A percentile compares a stretch with the other conserved stretches of the same genome.
Conservation (phyloP, 2,113 vertebrate genomes). For the Hemibagrus wyckioides region DNA sequence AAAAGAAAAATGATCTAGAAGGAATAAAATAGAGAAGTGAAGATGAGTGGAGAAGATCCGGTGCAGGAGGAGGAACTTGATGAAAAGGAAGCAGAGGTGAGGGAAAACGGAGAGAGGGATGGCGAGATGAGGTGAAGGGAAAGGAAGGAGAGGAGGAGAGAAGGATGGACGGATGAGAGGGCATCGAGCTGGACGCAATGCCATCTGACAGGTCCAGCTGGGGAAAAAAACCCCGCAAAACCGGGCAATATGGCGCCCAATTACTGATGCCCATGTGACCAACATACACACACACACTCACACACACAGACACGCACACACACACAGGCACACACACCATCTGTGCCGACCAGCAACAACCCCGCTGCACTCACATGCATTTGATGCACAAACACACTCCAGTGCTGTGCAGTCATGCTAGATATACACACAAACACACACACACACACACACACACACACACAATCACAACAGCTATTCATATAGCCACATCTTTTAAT, state of each 20-base stretch:
- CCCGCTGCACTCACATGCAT: constrained; percentile 68
- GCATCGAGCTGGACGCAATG: constrained; percentile 79
- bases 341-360: constrained; percentile 79
- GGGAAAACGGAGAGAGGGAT: constrained; percentile 7
- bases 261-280: constrained; percentile 80
- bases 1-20: neutral
- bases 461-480: neutral
- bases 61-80: neutral
- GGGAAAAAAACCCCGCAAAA: constrained; percentile 74
- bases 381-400: constrained; percentile 59
- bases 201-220: constrained; percentile 82
- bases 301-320: constrained; percentile 61
- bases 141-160: constrained; percentile 57
- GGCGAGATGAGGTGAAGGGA: constrained; percentile 1
- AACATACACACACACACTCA: constrained; percentile 57
- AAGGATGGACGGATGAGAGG: constrained; percentile 67
- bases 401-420: constrained; percentile 30
- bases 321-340: constrained; percentile 72
- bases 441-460: constrained; percentile 28
- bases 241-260: constrained; percentile 80
- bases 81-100: neutral
- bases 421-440: constrained; percentile 31
- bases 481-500: neutral
- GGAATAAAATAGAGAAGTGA: neutral
- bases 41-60: neutral